Percentiles rank a stretch among this genome's conserved stretches.
phyloP scores from a whole-genome alignment of 2,797 vertebrate species.

The Coccyzus lansbergi region DNA sequence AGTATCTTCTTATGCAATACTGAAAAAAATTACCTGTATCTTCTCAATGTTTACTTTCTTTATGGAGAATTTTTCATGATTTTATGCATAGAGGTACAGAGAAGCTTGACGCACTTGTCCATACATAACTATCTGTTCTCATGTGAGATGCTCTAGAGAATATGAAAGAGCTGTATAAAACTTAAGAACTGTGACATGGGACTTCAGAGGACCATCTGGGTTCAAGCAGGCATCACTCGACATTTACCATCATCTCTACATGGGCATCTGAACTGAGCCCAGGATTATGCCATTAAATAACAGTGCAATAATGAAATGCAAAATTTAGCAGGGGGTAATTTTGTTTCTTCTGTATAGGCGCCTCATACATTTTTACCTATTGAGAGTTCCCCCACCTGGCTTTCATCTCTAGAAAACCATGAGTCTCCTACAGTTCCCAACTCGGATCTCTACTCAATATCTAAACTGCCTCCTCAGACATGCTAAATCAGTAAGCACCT shows the following conservation, averaged over 20 bases:
- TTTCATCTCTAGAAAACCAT: neutral
- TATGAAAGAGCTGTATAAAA: neutral
- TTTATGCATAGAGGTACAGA: neutral
- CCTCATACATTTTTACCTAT: neutral
- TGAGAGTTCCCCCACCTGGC: neutral
- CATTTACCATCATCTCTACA: fast-evolving
- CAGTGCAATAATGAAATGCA: neutral
- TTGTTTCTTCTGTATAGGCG: neutral
- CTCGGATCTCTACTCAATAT: neutral
- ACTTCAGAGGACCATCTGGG: neutral
- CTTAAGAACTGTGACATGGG: neutral
- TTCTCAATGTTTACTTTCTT: neutral
- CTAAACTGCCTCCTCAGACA: neutral
- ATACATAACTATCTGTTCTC: fast-evolving
- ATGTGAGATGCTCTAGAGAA: neutral
- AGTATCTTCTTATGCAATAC: neutral
- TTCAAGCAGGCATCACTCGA: fast-evolving
- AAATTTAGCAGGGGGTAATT: neutral
- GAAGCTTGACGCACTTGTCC: neutral
- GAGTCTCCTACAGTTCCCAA: neutral
- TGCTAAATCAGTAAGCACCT: neutral
- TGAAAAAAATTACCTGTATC: neutral
- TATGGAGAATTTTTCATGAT: neutral
- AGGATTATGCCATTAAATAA: neutral
- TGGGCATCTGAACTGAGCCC: neutral